These are phyloP conservation scores for Danio aesculapii DNA, from an alignment of 2,797 vertebrate species.

Conservation along the genomic window DNA sequence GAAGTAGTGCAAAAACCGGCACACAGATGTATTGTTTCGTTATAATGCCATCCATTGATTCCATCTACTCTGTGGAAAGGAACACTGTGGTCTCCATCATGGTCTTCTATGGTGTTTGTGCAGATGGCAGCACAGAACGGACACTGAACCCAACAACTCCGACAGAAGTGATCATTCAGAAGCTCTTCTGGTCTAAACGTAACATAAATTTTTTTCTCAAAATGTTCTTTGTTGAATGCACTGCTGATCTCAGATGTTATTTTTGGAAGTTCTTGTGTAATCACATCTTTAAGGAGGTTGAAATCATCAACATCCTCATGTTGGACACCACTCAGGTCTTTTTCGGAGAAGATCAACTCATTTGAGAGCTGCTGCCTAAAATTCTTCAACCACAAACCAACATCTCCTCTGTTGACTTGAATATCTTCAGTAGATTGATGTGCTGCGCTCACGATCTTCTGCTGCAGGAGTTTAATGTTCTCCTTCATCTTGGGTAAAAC, in stretches of 20 bases:
- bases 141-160: conserved; percentile 49
- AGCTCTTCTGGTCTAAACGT: neutral
- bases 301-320: neutral
- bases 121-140: conserved; percentile 46
- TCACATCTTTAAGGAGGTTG: neutral
- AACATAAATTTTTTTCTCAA: neutral
- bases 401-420: accelerated
- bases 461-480: conserved; percentile 47
- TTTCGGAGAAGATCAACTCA: neutral
- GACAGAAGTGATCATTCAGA: neutral
- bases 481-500: conserved; percentile 25
- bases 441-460: conserved; percentile 55
- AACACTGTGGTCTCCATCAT: too few relatives aligned
- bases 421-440: neutral
- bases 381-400: neutral
- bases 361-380: conserved; percentile 31
- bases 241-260: neutral
- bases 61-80: accelerated
- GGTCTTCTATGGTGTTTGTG: neutral
- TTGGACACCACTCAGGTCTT: neutral
- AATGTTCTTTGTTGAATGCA: neutral
- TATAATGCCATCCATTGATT: neutral
- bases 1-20: conserved; percentile 1
- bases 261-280: neutral
- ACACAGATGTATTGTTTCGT: neutral